Conservation (phyloP, 2,888 invertebrate genomes). For the Leptinotarsa tumamoca region DNA sequence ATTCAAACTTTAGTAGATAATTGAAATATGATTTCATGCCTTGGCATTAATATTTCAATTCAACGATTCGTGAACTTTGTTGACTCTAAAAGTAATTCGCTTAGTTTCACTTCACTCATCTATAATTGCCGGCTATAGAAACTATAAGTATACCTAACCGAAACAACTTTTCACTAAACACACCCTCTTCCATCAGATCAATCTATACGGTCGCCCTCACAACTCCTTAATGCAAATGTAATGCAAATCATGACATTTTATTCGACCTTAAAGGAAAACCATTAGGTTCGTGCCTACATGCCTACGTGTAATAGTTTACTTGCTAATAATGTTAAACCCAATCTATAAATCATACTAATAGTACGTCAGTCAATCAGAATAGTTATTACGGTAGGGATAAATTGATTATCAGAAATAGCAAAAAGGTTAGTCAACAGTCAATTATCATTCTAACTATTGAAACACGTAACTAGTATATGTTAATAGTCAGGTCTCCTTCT, state of each 20-base stretch:
- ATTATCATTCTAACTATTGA: constrained; percentile 18
- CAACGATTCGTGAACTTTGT: too few relatives aligned
- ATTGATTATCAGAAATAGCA: constrained; percentile 26
- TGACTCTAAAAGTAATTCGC: not conserved
- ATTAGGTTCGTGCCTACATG: constrained; percentile 39
- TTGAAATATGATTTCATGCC: not conserved
- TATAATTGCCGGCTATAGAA: constrained; percentile 5
- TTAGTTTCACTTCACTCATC: not conserved
- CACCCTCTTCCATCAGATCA: constrained; percentile 25
- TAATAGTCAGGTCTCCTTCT: too few relatives aligned
- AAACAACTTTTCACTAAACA: constrained; percentile 17
- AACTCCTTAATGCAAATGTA: constrained; percentile 40
- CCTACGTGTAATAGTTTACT: constrained; percentile 37
- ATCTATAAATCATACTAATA: constrained; percentile 45
- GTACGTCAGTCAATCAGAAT: constrained; percentile 41
- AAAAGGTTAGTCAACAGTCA: constrained; percentile 29
- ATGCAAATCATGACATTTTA: constrained; percentile 48
- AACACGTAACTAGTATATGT: constrained; percentile 8
- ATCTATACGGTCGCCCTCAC: constrained; percentile 36
- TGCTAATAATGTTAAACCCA: constrained; percentile 41
- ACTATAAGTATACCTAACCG: constrained; percentile 1
- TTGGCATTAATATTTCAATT: too few relatives aligned
- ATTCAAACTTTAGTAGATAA: not conserved
- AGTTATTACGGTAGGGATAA: constrained; percentile 28
- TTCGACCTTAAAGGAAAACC: constrained; percentile 42